These are phyloP conservation scores for Cossypha dichroa DNA, from an alignment of 2,797 vertebrate genomes.

Conservation along the genomic window DNA sequence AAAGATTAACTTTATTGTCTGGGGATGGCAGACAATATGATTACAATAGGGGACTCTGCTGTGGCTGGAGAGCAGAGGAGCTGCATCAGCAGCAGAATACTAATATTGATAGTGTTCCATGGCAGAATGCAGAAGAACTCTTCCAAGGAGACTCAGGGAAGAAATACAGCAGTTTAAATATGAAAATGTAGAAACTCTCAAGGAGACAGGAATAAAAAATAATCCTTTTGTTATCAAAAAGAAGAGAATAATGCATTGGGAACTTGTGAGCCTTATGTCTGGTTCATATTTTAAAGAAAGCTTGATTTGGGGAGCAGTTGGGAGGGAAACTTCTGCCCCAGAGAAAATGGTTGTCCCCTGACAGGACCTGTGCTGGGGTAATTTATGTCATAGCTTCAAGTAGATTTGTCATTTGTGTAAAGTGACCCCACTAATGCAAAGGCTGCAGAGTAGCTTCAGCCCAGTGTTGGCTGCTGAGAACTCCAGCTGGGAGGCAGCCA, in stretches of 20 bases:
- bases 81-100: constrained; percentile 28
- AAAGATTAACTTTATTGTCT: constrained; percentile 4
- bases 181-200: not conserved
- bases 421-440: not conserved
- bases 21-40: not conserved
- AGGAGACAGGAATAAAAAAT: not conserved
- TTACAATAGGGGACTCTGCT: not conserved
- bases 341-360: not conserved
- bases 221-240: not conserved
- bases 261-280: not conserved
- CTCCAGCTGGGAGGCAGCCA: not conserved
- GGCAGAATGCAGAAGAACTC: not conserved
- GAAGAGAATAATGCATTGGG: not conserved
- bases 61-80: constrained; percentile 1
- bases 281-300: not conserved
- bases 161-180: not conserved
- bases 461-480: not conserved
- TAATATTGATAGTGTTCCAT: not conserved
- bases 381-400: not conserved
- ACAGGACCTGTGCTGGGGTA: not conserved
- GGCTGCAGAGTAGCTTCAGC: not conserved
- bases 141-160: not conserved
- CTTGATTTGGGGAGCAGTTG: not conserved
- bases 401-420: not conserved
- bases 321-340: not conserved